Base-by-base conservation (phyloP, 1,140 invertebrate genomes). In the Oryzaephilus surinamensis region DNA sequence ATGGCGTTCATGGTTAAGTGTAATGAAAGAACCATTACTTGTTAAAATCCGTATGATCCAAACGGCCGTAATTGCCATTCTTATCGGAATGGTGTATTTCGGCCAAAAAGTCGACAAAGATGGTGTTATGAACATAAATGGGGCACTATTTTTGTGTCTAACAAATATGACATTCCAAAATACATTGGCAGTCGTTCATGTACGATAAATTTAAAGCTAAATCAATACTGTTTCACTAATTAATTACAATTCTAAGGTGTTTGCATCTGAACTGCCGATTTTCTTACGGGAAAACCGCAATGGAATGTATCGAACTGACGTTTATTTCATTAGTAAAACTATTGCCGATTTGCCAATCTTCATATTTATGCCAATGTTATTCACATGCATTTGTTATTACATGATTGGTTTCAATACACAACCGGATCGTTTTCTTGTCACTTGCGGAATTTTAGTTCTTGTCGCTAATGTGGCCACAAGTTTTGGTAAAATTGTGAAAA, bases 131-230 rank as follows among this genome's bases (percentile, higher is more conserved):
- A 97, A 97, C 60, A 91, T 97, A 39, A 96, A 95, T 59, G 94
- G 94, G 30, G 87, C 84, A n/a, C 71, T 97, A 13, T 97, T 95
- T 57, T 76, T 96, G 35, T 82, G 93, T 56, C 68, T 96, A 2
- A 91, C 84, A 3, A 93, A 92, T 61, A 88, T 91, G 80, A 96
- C 87, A 5, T 94, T 93, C 61, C 87, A 87, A 58, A 94, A 94
- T 63, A 78, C 89, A 6, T 87, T 86, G 55, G 80, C 84, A 28
- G 89, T 92, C 12, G 81, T 92, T 31, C 85, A 81, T 61, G 87
- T 92, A 66, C 80, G 81, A 73, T 42, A 8, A 10, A n/a, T n/a
- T n/a, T n/a, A n/a, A n/a, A n/a, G n/a, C n/a, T n/a, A 19, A 26
- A n/a, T 21, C 29, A 6, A 13, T 27, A 11, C 17, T 27, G 8